Conservation (phyloP, 2,797 vertebrate species). For the Poeciliopsis infans region DNA sequence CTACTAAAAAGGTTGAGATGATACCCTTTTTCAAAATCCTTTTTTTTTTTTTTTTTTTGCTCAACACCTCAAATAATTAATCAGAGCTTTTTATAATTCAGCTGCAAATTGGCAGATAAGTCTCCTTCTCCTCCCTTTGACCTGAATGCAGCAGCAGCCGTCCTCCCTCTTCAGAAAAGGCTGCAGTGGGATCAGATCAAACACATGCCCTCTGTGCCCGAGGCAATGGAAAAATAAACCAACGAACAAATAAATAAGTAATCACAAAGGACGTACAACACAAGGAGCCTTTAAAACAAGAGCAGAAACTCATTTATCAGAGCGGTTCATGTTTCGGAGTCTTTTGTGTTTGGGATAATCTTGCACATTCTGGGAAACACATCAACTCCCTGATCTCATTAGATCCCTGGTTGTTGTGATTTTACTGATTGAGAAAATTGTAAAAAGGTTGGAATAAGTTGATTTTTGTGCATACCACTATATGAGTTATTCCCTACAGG, state of each 20-base stretch:
- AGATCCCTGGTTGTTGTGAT: constrained; percentile 47
- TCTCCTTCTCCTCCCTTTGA: constrained; percentile 69
- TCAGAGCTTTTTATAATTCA: constrained; percentile 58
- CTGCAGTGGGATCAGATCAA: constrained; percentile 65
- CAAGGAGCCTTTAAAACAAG: constrained; percentile 52
- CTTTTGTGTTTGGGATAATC: constrained; percentile 53
- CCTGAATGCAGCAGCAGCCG: constrained; percentile 59
- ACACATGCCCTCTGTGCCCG: constrained; percentile 66
- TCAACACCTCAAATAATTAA: constrained; percentile 57
- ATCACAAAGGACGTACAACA: constrained; percentile 43
- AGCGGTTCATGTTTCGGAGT: constrained; percentile 25
- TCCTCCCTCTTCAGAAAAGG: constrained; percentile 58
- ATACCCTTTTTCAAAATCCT: constrained; percentile 1
- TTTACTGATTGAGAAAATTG: constrained; percentile 47
- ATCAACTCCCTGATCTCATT: constrained; percentile 59
- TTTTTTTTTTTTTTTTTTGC: constrained; percentile 10
- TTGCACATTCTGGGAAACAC: constrained; percentile 45
- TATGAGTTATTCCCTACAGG: constrained; percentile 42
- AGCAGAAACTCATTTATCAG: constrained; percentile 40
- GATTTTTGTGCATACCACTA: constrained; percentile 27
- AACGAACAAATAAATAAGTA: constrained; percentile 79
- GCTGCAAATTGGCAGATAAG: constrained; percentile 48
- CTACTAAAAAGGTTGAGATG: constrained; percentile 20
- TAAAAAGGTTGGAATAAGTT: constrained; percentile 32
- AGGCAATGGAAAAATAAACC: constrained; percentile 76